Conservation (phyloP, 2,888 invertebrate genomes). For the Drosophila eohydei region DNA sequence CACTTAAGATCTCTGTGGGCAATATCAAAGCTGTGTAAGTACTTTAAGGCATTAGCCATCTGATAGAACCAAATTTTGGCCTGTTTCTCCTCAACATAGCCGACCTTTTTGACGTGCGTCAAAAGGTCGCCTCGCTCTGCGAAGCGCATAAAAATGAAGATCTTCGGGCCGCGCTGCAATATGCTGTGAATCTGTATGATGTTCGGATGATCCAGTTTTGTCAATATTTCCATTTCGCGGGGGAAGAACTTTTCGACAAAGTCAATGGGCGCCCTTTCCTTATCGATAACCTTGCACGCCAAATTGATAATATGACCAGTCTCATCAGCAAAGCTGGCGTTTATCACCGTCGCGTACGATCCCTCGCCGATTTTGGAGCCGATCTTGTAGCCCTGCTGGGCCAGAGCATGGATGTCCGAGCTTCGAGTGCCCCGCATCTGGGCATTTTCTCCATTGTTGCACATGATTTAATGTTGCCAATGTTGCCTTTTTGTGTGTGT, state of each 20-base stretch:
- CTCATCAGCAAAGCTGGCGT: conserved; percentile 91
- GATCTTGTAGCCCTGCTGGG: conserved; percentile 92
- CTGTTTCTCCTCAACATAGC: conserved; percentile 91
- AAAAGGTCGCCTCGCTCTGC: conserved; percentile 96
- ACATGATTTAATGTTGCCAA: conserved; percentile 50
- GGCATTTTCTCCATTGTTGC: conserved; percentile 35
- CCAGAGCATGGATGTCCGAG: conserved; percentile 93
- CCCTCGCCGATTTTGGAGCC: conserved; percentile 96
- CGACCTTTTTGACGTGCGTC: conserved; percentile 92
- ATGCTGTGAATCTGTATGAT: conserved; percentile 96
- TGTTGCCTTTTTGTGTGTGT: not conserved
- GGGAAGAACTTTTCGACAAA: conserved; percentile 97
- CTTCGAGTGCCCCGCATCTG: conserved; percentile 86
- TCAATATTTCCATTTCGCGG: conserved; percentile 94
- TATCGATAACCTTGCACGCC: conserved; percentile 96
- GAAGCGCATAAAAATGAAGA: conserved; percentile 95
- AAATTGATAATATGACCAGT: conserved; percentile 88
- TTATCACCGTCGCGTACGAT: conserved; percentile 95
- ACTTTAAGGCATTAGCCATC: conserved; percentile 91
- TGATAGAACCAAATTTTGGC: conserved; percentile 94
- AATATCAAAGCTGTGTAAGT: conserved; percentile 93
- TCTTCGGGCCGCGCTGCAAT: conserved; percentile 91
- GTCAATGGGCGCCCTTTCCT: conserved; percentile 93
- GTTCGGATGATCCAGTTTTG: conserved; percentile 95
- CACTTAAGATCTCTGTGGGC: conserved; percentile 97